A percentile compares a stretch with the other conserved stretches of the same genome.
phyloP scores from a whole-genome alignment of 2,797 vertebrate genomes.

The Peromyscus attwateri region DNA sequence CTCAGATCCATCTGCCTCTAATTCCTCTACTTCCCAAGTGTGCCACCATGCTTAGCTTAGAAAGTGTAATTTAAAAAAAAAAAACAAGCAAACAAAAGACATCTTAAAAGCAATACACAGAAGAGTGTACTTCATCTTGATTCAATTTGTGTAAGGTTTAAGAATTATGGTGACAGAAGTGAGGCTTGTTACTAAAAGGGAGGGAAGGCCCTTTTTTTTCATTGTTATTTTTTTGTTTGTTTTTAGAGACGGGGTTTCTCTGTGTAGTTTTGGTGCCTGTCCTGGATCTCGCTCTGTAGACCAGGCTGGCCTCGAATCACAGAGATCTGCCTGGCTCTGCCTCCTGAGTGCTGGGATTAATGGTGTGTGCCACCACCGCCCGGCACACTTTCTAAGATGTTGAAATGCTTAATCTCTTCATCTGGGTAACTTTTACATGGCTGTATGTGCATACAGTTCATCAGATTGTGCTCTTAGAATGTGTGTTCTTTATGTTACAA shows the following conservation, averaged over 20 bases:
- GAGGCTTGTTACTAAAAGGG: not conserved
- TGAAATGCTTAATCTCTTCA: constrained; percentile 65
- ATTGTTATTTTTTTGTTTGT: too few species aligned
- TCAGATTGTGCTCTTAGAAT: constrained; percentile 49
- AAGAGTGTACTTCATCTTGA: not conserved
- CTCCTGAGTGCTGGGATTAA: too few species aligned
- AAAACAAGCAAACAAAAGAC: not conserved
- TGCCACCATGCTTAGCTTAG: not conserved
- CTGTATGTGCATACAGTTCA: constrained; percentile 19
- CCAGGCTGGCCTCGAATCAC: too few species aligned
- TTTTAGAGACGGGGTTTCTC: too few species aligned
- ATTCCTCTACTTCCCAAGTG: not conserved
- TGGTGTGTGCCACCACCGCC: too few species aligned
- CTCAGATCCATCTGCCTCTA: not conserved
- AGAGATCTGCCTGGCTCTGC: too few species aligned
- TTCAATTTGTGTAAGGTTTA: constrained; percentile 36
- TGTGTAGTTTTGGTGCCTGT: too few species aligned
- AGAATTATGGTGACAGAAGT: constrained; percentile 15
- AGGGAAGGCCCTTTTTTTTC: not conserved
- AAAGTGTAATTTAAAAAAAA: not conserved
- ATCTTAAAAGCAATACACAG: not conserved
- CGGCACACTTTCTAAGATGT: not conserved
- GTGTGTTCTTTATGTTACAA: constrained; percentile 56
- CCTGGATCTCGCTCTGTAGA: too few species aligned
- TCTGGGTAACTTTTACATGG: not conserved